A percentile compares a stretch with the other conserved stretches of the same genome.
Conservation (phyloP, 2,797 vertebrate genomes). For the Aplochiton taeniatus region DNA sequence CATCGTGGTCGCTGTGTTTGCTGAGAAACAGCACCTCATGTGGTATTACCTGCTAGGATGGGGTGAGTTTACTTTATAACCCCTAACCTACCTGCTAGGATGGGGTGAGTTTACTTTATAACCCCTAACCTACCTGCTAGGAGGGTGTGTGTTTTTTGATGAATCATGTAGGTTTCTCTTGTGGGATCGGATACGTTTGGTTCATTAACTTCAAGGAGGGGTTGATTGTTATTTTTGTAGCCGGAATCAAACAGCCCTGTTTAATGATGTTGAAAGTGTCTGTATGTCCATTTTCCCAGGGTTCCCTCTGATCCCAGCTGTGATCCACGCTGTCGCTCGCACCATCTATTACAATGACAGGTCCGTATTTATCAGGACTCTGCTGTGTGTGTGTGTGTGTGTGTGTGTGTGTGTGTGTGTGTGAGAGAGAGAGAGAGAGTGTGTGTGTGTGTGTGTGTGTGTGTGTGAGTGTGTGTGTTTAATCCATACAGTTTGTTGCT, state of each 20-base stretch:
- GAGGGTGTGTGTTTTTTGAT: not conserved
- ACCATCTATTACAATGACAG: conserved; percentile 93
- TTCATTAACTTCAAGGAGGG: too few species aligned
- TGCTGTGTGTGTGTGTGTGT: too few species aligned
- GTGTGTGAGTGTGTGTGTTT: too few species aligned
- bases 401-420: too few species aligned
- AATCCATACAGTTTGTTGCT: too few species aligned
- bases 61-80: conserved; percentile 75
- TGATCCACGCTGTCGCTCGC: conserved; percentile 88
- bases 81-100: too few species aligned
- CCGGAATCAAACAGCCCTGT: not conserved
- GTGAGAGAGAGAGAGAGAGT: too few species aligned
- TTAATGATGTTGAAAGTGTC: too few species aligned
- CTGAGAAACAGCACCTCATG: conserved; percentile 92
- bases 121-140: not conserved
- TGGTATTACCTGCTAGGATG: conserved; percentile 99
- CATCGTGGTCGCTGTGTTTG: conserved; percentile 97
- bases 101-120: not conserved
- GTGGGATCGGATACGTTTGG: too few species aligned
- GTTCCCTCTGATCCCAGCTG: conserved; percentile 91
- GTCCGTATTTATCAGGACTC: conserved; percentile 68
- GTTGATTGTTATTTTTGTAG: too few species aligned
- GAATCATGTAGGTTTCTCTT: too few species aligned
- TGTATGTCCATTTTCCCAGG: conserved; percentile 79
- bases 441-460: too few species aligned